Conservation (phyloP, 2,797 vertebrate genomes). For the Propithecus perrieri region DNA sequence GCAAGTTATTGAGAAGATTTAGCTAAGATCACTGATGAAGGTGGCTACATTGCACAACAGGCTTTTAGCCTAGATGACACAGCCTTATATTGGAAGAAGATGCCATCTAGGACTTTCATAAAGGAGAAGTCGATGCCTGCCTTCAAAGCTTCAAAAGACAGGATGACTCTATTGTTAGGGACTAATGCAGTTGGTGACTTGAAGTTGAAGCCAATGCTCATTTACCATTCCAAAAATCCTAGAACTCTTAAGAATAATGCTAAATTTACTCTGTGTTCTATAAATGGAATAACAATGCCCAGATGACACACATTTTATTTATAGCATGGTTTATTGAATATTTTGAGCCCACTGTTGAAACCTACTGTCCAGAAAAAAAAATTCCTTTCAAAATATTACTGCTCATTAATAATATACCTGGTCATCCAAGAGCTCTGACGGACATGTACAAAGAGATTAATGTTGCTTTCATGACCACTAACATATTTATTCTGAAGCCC, state of each 20-base stretch:
- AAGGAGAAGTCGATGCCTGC: not conserved
- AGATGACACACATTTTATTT: not conserved
- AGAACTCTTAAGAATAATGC: not conserved
- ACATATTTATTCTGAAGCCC: not conserved
- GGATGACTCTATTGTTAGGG: not conserved
- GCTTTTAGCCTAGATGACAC: no score
- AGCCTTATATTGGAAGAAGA: not conserved
- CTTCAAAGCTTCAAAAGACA: not conserved
- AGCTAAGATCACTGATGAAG: not conserved
- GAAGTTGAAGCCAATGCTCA: not conserved
- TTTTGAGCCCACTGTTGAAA: not conserved
- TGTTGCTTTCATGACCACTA: not conserved
- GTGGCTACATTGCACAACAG: not conserved
- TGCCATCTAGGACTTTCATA: not conserved
- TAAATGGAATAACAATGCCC: not conserved
- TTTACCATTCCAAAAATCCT: not conserved
- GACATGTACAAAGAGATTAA: not conserved
- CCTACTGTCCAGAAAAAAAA: not conserved
- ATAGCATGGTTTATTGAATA: not conserved
- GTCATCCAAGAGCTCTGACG: not conserved
- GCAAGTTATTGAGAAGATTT: not conserved
- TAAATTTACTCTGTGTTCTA: not conserved
- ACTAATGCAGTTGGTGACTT: not conserved
- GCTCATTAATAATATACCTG: not conserved
- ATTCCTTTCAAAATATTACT: not conserved